Evolutionary conservation across 92 coral and sea anemone genomes (phyloP).

Genomic region (Porites cylindrica): DNA sequence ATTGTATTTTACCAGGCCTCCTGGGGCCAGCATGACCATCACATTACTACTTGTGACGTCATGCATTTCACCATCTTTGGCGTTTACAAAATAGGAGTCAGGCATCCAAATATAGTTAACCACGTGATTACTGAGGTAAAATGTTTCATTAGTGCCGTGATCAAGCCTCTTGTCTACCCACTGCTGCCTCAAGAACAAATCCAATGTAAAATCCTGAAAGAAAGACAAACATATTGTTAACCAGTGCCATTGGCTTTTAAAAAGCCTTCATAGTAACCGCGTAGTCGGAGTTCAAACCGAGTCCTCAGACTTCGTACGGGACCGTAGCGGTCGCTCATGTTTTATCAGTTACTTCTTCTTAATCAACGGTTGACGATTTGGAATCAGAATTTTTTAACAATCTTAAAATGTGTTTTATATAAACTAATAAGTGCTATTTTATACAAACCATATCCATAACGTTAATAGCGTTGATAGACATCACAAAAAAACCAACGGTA

Average conservation of each 20-base stretch:
- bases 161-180: conserved; percentile 82
- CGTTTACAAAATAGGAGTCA: conserved; percentile 81
- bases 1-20: conserved; percentile 66
- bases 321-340: too few relatives aligned
- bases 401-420: neutral
- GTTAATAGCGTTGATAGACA: conserved; percentile 66
- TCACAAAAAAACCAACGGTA: conserved; percentile 58
- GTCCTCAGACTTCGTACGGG: too few relatives aligned
- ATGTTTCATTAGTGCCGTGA: conserved; percentile 62
- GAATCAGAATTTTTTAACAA: neutral
- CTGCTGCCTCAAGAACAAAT: conserved; percentile 79
- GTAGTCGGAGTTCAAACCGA: too few relatives aligned
- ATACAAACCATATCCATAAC: conserved; percentile 66
- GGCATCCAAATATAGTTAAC: conserved; percentile 76
- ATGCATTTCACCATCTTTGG: conserved; percentile 81
- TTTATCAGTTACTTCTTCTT: too few relatives aligned
- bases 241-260: neutral
- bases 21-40: conserved; percentile 77
- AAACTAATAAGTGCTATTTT: neutral
- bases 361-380: too few relatives aligned
- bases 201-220: conserved; percentile 76
- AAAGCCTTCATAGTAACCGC: neutral
- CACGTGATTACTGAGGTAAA: conserved; percentile 69
- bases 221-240: neutral
- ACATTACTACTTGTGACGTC: conserved; percentile 72